These are phyloP conservation scores for Caradrina clavipalpis DNA, from an alignment of 2,888 invertebrate genomes.

Conservation along the genomic window DNA sequence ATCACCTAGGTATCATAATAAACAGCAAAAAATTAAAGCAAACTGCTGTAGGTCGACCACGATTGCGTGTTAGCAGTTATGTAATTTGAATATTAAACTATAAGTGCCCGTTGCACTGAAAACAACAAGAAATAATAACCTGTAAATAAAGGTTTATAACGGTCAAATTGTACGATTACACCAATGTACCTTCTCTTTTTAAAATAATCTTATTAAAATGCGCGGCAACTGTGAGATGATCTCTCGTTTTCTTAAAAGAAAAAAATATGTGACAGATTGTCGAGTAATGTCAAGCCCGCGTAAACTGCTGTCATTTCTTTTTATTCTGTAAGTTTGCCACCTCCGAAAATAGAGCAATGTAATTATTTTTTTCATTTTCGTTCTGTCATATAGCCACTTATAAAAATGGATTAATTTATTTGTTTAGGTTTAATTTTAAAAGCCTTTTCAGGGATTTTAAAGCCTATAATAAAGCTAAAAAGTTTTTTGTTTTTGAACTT, in stretches of 20 bases:
- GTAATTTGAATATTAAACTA: slow-evolving; percentile 51
- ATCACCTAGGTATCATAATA: slow-evolving; percentile 11
- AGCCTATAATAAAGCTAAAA: too few relatives aligned
- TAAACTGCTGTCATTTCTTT: too few relatives aligned
- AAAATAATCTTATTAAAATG: too few relatives aligned
- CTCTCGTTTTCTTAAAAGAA: too few relatives aligned
- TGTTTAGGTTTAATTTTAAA: background rate
- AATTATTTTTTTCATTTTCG: background rate
- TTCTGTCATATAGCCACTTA: too few relatives aligned
- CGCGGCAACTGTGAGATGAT: too few relatives aligned
- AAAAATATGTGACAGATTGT: too few relatives aligned
- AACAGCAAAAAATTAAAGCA: slow-evolving; percentile 7
- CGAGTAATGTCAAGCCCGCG: too few relatives aligned
- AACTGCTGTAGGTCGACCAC: slow-evolving; percentile 34
- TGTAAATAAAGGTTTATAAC: background rate
- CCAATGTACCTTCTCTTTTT: slow-evolving; percentile 14
- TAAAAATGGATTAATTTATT: background rate
- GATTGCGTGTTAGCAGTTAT: slow-evolving; percentile 48
- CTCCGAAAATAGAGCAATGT: background rate
- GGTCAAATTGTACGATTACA: background rate
- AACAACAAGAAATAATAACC: slow-evolving; percentile 6
- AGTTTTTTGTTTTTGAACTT: too few relatives aligned
- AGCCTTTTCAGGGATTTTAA: background rate
- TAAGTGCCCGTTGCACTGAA: slow-evolving; percentile 17
- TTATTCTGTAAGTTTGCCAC: too few relatives aligned